These are phyloP conservation scores for Gymnogyps californianus DNA, from an alignment of 2,113 vertebrate genomes.

Conservation along the genomic window DNA sequence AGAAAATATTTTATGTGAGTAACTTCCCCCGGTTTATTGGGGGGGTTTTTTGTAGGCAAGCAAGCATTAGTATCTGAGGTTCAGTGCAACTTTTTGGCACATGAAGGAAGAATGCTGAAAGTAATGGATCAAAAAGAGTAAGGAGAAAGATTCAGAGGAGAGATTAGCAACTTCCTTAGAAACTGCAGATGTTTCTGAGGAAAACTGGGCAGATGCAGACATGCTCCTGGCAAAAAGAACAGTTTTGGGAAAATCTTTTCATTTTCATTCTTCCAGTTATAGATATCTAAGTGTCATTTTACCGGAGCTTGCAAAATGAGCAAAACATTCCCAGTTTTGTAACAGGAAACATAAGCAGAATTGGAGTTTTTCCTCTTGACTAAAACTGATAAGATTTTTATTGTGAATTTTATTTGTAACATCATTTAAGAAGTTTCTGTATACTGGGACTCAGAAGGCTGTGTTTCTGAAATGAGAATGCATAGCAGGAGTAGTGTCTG, in stretches of 20 bases:
- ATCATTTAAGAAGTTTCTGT: not conserved
- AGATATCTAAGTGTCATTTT: not conserved
- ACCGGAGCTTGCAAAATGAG: not conserved
- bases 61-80: not conserved
- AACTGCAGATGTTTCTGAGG: constrained; percentile 23
- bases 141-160: not conserved
- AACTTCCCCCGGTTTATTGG: not conserved
- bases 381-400: not conserved
- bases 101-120: not conserved
- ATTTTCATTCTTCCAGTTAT: not conserved
- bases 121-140: not conserved
- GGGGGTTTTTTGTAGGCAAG: not conserved
- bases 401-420: not conserved
- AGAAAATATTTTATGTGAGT: not conserved
- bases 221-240: not conserved
- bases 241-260: not conserved
- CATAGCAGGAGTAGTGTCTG: not conserved
- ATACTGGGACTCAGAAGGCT: not conserved
- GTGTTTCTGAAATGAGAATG: not conserved
- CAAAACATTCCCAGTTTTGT: not conserved
- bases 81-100: not conserved
- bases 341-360: not conserved
- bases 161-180: not conserved
- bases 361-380: not conserved
- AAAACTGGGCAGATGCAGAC: not conserved